Evolutionary conservation across 2,888 invertebrate species (phyloP).

Genomic region (Rotaria sp.): DNA sequence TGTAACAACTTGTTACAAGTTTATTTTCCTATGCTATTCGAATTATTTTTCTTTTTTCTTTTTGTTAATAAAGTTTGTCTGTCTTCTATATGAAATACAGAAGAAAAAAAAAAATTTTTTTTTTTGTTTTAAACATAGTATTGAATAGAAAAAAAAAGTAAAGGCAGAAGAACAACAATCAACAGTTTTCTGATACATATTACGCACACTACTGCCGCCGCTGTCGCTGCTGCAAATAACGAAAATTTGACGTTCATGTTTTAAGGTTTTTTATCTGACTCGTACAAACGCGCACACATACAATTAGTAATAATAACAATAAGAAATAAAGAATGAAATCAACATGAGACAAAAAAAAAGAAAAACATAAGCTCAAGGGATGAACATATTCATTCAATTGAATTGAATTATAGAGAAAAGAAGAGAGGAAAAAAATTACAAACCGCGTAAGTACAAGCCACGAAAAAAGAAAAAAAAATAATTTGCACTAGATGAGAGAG

Average conservation of each 20-base stretch:
- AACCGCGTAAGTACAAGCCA: constrained; percentile 15
- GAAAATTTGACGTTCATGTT: background rate
- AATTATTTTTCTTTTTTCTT: background rate
- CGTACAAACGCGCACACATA: background rate
- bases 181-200: background rate
- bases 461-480: background rate
- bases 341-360: background rate
- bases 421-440: background rate
- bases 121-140: background rate
- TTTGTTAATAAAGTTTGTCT: background rate
- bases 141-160: background rate
- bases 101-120: background rate
- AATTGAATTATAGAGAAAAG: background rate
- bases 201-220: background rate
- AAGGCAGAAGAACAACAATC: background rate
- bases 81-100: background rate
- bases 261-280: background rate
- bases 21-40: background rate
- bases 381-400: constrained; percentile 7
- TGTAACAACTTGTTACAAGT: background rate
- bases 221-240: background rate
- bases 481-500: background rate
- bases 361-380: background rate
- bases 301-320: constrained; percentile 5
- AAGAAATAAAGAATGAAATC: background rate